phyloP scores from a whole-genome alignment of 2,113 vertebrate genomes.

The Ia io region DNA sequence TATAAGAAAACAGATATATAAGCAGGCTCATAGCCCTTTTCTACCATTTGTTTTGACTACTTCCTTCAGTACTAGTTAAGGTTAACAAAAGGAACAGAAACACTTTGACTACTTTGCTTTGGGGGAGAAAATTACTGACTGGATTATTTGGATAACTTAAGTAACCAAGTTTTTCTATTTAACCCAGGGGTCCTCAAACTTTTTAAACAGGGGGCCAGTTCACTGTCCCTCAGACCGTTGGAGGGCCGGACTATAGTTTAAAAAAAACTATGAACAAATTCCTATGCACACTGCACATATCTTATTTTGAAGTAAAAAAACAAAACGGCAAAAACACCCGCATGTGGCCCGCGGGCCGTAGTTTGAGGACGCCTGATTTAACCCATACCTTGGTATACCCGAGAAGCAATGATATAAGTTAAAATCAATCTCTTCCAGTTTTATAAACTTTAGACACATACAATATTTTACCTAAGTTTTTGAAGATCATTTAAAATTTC shows the following conservation, averaged over 20 bases:
- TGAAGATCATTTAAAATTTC: constrained; percentile 14
- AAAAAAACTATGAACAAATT: no score
- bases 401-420: not conserved
- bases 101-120: not conserved
- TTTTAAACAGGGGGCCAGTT: no score
- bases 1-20: not conserved
- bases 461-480: constrained; percentile 16
- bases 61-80: not conserved
- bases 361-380: no score
- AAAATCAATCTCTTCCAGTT: not conserved
- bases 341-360: no score
- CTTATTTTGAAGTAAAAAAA: no score
- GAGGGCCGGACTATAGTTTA: no score
- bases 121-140: constrained; percentile 2
- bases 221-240: no score
- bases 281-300: no score
- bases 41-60: not conserved
- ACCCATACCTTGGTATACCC: not conserved
- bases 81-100: not conserved
- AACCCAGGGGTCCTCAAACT: not conserved
- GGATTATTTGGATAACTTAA: not conserved
- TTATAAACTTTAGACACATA: not conserved
- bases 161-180: not conserved
- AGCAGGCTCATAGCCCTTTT: not conserved
- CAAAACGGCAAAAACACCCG: no score